Conservation (phyloP, 2,113 vertebrate species). For the Antechinus stuartii region DNA sequence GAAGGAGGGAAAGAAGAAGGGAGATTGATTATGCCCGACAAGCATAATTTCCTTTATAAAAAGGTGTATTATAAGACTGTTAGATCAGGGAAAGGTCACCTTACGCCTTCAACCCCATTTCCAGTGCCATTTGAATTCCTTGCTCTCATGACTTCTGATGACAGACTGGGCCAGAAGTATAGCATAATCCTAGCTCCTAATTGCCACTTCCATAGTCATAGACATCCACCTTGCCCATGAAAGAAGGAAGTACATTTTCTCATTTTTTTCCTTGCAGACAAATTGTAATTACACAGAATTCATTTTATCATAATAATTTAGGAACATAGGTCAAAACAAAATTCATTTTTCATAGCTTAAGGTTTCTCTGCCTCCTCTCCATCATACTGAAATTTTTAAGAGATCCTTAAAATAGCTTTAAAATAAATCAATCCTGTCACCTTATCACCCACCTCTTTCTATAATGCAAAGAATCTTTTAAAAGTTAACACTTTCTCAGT, state of each 20-base stretch:
- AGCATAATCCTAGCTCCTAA: neutral
- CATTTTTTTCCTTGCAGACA: neutral
- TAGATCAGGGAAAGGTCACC: neutral
- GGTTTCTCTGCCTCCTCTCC: neutral
- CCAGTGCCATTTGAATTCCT: neutral
- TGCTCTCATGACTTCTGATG: neutral
- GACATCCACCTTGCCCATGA: neutral
- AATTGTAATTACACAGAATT: neutral
- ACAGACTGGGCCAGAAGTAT: neutral
- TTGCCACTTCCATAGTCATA: neutral
- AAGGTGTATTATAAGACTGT: neutral
- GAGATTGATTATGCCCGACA: neutral
- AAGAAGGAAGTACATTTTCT: neutral
- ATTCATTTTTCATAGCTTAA: neutral
- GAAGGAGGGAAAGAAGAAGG: no score
- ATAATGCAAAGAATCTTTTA: neutral
- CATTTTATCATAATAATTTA: neutral
- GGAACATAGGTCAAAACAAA: neutral
- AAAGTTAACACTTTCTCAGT: neutral
- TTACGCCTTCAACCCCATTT: neutral
- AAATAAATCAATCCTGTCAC: neutral
- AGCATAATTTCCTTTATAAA: neutral
- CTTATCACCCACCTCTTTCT: neutral
- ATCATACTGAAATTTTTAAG: neutral
- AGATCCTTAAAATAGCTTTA: neutral